Base-by-base conservation (phyloP, 2,888 invertebrate genomes). In the Allophyes oxyacanthae region DNA sequence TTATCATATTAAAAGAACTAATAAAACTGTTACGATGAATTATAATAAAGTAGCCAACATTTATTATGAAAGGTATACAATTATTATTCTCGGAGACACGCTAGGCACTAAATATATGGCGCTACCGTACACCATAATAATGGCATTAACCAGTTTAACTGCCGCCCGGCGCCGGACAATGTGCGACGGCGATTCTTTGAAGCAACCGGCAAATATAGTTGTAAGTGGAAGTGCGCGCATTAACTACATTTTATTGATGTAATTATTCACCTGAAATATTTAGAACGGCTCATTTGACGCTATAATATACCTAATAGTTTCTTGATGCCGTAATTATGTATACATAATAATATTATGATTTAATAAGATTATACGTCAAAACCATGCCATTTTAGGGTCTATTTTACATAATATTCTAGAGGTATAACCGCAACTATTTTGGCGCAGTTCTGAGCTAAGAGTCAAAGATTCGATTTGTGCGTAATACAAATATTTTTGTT, bases 11-110 rank as follows among this genome's bases (percentile, higher is more conserved):
- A 64, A 52, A 52, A 64, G 65, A 64, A 59, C 36, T 34, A 54
- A 59, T 56, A 54, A 58, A 58, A 50, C 41, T 33, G 36, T 58
- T 69, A 60, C 56, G 44, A 55, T 37, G 59, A 66, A 74, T 65
- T 58, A 62, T 53, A 59, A 45, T 44, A 48, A 57, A 57, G 56
- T 41, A 57, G 49, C 46, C 15, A 54, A 45, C 58, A 51, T 66
- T 73, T 59, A 65, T 58, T 61, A 60, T 64, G 59, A 58, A 58
- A 64, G 63, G 60, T 71, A 66, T 57, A 71, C 54, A 58, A 64
- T 66, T 61, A 67, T 72, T 59, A 54, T 73, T 75, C 75, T 41
- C 25, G 56, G 75, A 73, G 72, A 64, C 59, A 62, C 48, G 62
- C 65, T 50, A 46, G 32, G 46, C 36, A 62, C 54, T 59, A 70